phyloP scores from a whole-genome alignment of 2,888 invertebrate genomes.

The Scaptomyza reducta region DNA sequence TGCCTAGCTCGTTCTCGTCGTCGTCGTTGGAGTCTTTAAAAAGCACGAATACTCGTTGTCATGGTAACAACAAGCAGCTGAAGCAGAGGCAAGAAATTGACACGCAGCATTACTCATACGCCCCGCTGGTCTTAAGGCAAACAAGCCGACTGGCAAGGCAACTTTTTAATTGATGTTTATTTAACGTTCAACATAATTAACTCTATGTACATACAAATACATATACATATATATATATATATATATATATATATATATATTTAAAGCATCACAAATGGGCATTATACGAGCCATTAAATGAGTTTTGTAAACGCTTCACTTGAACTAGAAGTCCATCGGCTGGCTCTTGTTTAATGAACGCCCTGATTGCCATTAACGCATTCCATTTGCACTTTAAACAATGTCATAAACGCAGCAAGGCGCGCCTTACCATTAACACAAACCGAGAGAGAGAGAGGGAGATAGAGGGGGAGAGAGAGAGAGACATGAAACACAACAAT shows the following conservation, averaged over 20 bases:
- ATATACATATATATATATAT: too few species aligned
- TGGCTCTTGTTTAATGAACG: constrained; percentile 36
- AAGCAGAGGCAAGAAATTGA: constrained; percentile 41
- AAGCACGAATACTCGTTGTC: constrained; percentile 70
- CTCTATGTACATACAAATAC: constrained; percentile 42
- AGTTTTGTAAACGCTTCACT: constrained; percentile 78
- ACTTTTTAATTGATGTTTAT: constrained; percentile 79
- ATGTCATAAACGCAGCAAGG: constrained; percentile 75
- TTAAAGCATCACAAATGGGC: constrained; percentile 75
- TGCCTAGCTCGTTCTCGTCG: constrained; percentile 43
- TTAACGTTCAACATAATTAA: constrained; percentile 79
- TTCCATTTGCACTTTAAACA: constrained; percentile 58
- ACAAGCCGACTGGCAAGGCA: constrained; percentile 15
- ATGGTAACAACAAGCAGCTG: constrained; percentile 43
- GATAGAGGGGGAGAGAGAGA: background rate
- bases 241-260: constrained; percentile 18
- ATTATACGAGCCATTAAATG: constrained; percentile 77
- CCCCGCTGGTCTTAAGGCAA: constrained; percentile 32
- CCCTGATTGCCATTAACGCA: constrained; percentile 41
- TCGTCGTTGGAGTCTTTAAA: constrained; percentile 58
- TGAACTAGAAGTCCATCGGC: constrained; percentile 53
- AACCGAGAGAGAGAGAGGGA: background rate
- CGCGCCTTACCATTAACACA: constrained; percentile 71
- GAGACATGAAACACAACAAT: constrained; percentile 1
- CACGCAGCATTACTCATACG: constrained; percentile 63